phyloP scores from a whole-genome alignment of 64 coral and sea anemone genomes.

The Astreopora myriophthalma region DNA sequence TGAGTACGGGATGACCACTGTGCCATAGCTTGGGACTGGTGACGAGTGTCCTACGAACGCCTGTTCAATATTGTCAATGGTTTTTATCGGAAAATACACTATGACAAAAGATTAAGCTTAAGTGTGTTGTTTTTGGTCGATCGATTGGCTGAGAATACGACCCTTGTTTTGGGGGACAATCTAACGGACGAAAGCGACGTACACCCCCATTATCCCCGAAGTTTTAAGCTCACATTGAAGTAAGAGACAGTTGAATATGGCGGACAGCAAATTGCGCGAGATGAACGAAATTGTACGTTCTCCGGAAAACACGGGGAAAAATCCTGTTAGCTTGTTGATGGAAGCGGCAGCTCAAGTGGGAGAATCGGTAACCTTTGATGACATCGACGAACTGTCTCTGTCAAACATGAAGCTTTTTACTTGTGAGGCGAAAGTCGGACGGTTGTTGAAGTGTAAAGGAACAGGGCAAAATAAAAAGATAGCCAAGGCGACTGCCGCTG shows the following conservation, averaged over 20 bases:
- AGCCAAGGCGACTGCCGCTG: slow-evolving; percentile 48
- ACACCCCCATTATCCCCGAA: too few relatives aligned
- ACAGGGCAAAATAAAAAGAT: slow-evolving; percentile 61
- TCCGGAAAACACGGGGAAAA: slow-evolving; percentile 36
- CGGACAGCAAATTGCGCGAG: not conserved
- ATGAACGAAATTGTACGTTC: slow-evolving; percentile 48
- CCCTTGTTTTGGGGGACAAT: too few relatives aligned
- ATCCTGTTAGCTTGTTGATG: slow-evolving; percentile 65
- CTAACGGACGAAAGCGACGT: too few relatives aligned
- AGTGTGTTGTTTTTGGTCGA: too few relatives aligned
- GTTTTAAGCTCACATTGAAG: too few relatives aligned
- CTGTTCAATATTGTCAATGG: too few relatives aligned
- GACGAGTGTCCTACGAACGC: too few relatives aligned
- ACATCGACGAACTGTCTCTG: slow-evolving; percentile 24
- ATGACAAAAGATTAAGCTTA: too few relatives aligned
- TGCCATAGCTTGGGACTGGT: too few relatives aligned
- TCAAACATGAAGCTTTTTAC: slow-evolving; percentile 18
- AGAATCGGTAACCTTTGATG: slow-evolving; percentile 6
- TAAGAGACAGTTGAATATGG: not conserved
- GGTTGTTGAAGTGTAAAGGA: slow-evolving; percentile 4
- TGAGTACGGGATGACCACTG: too few relatives aligned
- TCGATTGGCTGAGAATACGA: too few relatives aligned
- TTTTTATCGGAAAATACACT: too few relatives aligned
- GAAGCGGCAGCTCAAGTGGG: slow-evolving; percentile 48
- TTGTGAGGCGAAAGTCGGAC: slow-evolving; percentile 63